Conservation (phyloP, 2,113 vertebrate species). For the Gasterosteus nipponicus region DNA sequence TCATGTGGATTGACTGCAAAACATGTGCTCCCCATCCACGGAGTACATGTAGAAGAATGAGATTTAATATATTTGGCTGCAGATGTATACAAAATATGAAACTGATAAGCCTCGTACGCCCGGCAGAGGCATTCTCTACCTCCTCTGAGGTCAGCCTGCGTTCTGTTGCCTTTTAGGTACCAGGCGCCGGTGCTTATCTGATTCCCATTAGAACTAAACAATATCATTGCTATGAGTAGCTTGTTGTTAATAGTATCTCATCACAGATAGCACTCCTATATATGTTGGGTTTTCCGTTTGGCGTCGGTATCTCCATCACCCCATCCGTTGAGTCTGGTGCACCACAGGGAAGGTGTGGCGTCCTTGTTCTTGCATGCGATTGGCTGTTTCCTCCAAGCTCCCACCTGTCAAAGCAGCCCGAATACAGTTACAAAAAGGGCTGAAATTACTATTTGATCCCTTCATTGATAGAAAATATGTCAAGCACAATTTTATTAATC, state of each 20-base stretch:
- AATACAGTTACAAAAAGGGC: background rate
- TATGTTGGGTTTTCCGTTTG: slow-evolving; percentile 31
- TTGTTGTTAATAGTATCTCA: slow-evolving; percentile 35
- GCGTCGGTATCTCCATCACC: slow-evolving; percentile 15
- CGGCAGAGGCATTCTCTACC: slow-evolving; percentile 26
- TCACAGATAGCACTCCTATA: slow-evolving; percentile 19
- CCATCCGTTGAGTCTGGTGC: slow-evolving; percentile 4
- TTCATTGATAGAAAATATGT: slow-evolving; percentile 1
- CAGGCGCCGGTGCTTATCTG: slow-evolving; percentile 28
- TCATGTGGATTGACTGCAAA: slow-evolving; percentile 39
- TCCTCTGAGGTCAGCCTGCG: slow-evolving; percentile 18
- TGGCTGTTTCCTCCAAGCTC: background rate
- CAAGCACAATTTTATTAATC: background rate
- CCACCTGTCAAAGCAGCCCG: background rate
- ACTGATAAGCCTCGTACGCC: slow-evolving; percentile 45
- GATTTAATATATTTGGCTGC: slow-evolving; percentile 33
- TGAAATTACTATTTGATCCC: background rate
- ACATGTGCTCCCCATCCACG: slow-evolving; percentile 44
- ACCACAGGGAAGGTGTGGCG: slow-evolving; percentile 10
- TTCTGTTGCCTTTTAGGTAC: slow-evolving; percentile 25
- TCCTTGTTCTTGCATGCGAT: background rate
- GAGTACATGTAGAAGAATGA: slow-evolving; percentile 41
- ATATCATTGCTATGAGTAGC: background rate
- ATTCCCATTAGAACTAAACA: slow-evolving; percentile 32
- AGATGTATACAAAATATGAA: slow-evolving; percentile 18